Evolutionary conservation across 2,113 vertebrate species (phyloP), one percentile per base, ranked within the genome.

Genomic region (Oxyruncus cristatus): DNA sequence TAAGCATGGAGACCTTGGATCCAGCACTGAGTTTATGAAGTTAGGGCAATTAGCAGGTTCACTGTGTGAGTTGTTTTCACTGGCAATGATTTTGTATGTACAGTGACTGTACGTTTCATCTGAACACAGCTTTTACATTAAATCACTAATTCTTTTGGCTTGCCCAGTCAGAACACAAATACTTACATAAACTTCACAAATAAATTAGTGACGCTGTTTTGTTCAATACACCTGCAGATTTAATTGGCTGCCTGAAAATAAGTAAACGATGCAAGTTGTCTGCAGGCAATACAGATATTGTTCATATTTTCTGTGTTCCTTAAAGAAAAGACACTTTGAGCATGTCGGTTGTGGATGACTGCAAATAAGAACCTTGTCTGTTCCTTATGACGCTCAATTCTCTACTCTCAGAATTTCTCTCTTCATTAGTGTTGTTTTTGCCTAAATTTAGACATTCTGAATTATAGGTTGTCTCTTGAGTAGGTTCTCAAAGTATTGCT

Each of bases 81-180:
- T 95, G 96, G 95, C 94, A 96, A 8, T 52, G 65, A 18, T 86
- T 92, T 81, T 85, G 94, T 95, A 68, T 91, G 44, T 44, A 37
- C 77, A 95, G 89, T 37, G 84, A 78, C 80, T 72, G 33, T 59
- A 89, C 7, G 16, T 92, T 92, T 89, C 52, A 65, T 91, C 58
- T 42, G 81, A 91, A 68, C n/a, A 32, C 84, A 65, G 56, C 79
- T 90, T 91, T 93, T 77, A 66, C 42, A 46, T 84, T 74, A 71
- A 93, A 93, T 70, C 83, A 59, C 61, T 76, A 71, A 56, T 74
- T 85, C 70, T 89, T 91, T 97, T 95, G 93, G 93, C 87, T 92
- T 81, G 33, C 70, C 77, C 18, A 33, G 47, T 52, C 56, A 89
- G 80, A 95, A 65, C 61, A 56, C 19, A 91, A 95, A 92, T 85